A percentile compares a stretch with the other conserved stretches of the same genome.
Evolutionary conservation across 2,888 invertebrate genomes (phyloP).

Genomic region (Melinopterus prodromus): DNA sequence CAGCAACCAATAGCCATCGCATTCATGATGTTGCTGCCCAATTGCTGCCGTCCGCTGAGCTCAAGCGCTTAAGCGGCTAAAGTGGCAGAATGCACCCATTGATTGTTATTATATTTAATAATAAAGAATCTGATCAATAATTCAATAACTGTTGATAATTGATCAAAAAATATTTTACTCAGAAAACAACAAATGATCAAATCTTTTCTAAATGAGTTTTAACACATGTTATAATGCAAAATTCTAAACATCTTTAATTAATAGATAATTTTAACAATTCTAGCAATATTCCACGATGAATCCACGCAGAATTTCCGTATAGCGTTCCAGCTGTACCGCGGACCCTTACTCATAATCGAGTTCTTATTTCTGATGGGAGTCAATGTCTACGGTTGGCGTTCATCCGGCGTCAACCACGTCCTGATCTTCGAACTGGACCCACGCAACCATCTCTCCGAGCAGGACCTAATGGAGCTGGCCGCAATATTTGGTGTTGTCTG

Average conservation of each 20-base stretch:
- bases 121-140: too few species aligned
- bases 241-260: conserved; percentile 10
- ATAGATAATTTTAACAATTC: conserved; percentile 26
- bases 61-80: too few species aligned
- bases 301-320: conserved; percentile 69
- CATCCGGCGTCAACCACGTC: conserved; percentile 85
- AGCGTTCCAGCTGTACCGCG: conserved; percentile 80
- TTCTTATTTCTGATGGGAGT: conserved; percentile 81
- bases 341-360: conserved; percentile 78
- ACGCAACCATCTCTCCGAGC: conserved; percentile 77
- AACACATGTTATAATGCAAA: background rate
- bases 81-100: too few species aligned
- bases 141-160: too few species aligned
- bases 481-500: conserved; percentile 80
- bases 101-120: too few species aligned
- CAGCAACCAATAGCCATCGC: too few species aligned
- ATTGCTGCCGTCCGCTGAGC: too few species aligned
- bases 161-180: background rate
- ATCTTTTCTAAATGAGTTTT: too few species aligned
- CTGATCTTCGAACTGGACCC: conserved; percentile 86
- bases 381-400: conserved; percentile 84
- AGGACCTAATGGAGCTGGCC: conserved; percentile 80
- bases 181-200: conserved; percentile 15
- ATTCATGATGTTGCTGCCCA: too few species aligned
- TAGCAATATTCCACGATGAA: conserved; percentile 64